Base-by-base conservation (phyloP, 2,888 invertebrate genomes). In the Stomorhina lunata region DNA sequence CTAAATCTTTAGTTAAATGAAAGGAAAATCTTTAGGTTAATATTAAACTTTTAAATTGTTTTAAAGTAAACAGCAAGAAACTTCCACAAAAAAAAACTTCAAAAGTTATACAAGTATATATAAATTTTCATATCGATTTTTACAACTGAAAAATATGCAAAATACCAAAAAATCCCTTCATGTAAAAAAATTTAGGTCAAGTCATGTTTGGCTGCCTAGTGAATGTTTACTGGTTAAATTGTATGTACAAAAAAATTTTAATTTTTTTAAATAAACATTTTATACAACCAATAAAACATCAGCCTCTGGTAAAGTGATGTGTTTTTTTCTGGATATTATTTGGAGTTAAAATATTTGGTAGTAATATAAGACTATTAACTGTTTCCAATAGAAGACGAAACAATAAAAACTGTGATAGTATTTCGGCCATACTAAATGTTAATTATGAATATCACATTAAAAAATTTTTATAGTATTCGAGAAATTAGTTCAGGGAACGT, bases 31-130 rank as follows among this genome's bases (percentile, higher is more conserved):
- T 81, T 59, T 63, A 50, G 72, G 68, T 80, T 75, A 71, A 73
- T 81, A 80, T 76, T 76, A 82, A 77, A 78, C 65, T 80, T 71
- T 85, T 87, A 88, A 89, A 88, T 88, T 87, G 87, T 89, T 88
- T 89, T 88, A 86, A 87, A 34, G 87, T 9, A 68, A 73, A 37
- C 55, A 66, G 15, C 48, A 45, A 1, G 43, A 48, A 45, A 15
- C 10, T 34, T 15, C 9, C 45, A 57, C 9, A 40, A 20, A 32
- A 15, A 32, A 20, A 37, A 32, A 48, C n/a, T 15, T 15, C 15
- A 53, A 50, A 77, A 73, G 57, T 71, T 75, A 69, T 86, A 88
- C 86, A 86, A 85, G 84, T 68, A 68, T 17, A 50, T 84, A 75
- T 79, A 87, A 85, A 86, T 87, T 85, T 86, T 85, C 53, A 72